phyloP scores from a whole-genome alignment of 2,113 vertebrate species.

The Actenoides hombroni region DNA sequence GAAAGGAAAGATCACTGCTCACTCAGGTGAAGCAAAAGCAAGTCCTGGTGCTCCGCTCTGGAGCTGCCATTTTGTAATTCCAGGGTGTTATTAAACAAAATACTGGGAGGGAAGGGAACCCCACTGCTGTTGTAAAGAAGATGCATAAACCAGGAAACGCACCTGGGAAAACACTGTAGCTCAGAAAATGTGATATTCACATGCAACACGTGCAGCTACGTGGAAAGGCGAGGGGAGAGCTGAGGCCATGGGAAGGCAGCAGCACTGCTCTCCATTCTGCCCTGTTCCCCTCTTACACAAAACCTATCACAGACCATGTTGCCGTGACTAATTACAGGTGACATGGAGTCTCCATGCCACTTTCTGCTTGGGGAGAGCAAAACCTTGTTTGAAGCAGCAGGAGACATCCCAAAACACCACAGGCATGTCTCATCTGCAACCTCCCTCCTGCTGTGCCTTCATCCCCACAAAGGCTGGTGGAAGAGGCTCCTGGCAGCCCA shows the following conservation, averaged over 20 bases:
- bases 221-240: not conserved
- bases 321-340: not conserved
- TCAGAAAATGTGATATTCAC: not conserved
- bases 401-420: not conserved
- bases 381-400: not conserved
- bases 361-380: not conserved
- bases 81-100: not conserved
- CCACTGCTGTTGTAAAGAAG: not conserved
- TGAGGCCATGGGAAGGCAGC: not conserved
- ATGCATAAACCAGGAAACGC: not conserved
- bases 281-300: not conserved
- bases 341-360: accelerated
- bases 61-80: not conserved
- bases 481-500: not conserved
- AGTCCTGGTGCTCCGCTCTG: not conserved
- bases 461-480: not conserved
- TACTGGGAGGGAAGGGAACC: not conserved
- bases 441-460: not conserved
- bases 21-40: not conserved
- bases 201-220: accelerated
- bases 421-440: not conserved
- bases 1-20: not conserved
- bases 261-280: not conserved
- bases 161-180: too few species aligned
- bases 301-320: not conserved